Evolutionary conservation across 1,140 invertebrate genomes (phyloP), one percentile per base, ranked within the genome.

Genomic region (Drosophila ogumai): DNA sequence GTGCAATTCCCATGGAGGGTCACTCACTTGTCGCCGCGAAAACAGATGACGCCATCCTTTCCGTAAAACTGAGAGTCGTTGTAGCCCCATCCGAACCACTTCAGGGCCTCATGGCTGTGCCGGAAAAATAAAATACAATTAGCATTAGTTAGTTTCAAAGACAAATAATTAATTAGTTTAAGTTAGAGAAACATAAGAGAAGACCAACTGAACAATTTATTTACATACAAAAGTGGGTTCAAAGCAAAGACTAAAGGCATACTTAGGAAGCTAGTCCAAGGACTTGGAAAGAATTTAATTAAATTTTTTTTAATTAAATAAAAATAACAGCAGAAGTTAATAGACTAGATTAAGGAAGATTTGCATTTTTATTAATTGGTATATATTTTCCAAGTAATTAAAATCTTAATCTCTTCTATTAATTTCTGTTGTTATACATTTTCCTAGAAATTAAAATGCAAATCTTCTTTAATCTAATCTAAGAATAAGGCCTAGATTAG

Each of bases 1-100:
- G 10, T 28, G 22, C 10, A 54, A 10, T 12, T 36, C 12, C 12
- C 3, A 9, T 25, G 0, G 43, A 19, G 43, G 19, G 12, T 25
- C 12, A 75, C 84, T 90, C 22, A 88, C 85, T 69, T 88, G 49
- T 81, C 66, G 22, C 85, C 85, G n/a, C 66, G 87, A 46, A 98
- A 98, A 75, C 95, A 94, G 22, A 98, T 94, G 25, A 94, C 57
- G 93, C 94, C 82, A 95, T 94, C 77, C 94, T 94, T 32, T 92
- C 96, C 90, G 57, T 94, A 90, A 93, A 98, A 99, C 81, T 95
- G 94, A 0, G 97, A 97, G 93, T 99, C 98, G 72, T 96, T 97
- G 93, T 99, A 99, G 8, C 99, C 99, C 99, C 99, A 99, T 44
- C 99, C 99, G 94, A 99, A 98, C 98, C 98, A 99, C 94, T 99